Evolutionary conservation across 2,113 vertebrate species (phyloP).

Genomic region (Channa argus): DNA sequence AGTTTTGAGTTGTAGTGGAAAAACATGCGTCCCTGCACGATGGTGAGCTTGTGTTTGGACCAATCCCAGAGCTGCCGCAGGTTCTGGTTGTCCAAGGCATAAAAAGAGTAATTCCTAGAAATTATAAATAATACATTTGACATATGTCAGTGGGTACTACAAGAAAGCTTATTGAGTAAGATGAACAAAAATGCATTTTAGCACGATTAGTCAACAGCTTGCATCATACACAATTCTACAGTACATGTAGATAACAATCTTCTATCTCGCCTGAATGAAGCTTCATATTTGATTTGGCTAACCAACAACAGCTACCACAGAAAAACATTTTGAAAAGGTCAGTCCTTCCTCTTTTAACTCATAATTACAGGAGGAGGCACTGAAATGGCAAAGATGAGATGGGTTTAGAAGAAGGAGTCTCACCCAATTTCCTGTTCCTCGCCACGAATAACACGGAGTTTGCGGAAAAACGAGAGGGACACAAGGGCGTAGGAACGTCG

Average conservation of each 20-base stretch:
- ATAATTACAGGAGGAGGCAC: slow-evolving; percentile 72
- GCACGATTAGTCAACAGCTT: slow-evolving; percentile 31
- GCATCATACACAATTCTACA: slow-evolving; percentile 19
- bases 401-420: slow-evolving; percentile 50
- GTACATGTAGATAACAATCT: slow-evolving; percentile 29
- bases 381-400: slow-evolving; percentile 42
- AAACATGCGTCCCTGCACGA: slow-evolving; percentile 91
- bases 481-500: slow-evolving; percentile 95
- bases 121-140: slow-evolving; percentile 12
- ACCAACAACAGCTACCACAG: slow-evolving; percentile 58
- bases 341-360: slow-evolving; percentile 70
- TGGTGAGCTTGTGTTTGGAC: slow-evolving; percentile 95
- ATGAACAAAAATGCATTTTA: slow-evolving; percentile 25
- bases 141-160: slow-evolving; percentile 8
- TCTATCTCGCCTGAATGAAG: slow-evolving; percentile 34
- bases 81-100: slow-evolving; percentile 97
- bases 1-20: slow-evolving; percentile 97
- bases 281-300: slow-evolving; percentile 53
- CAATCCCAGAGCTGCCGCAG: slow-evolving; percentile 98
- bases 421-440: slow-evolving; percentile 91
- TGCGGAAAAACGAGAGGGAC: slow-evolving; percentile 96
- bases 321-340: slow-evolving; percentile 67
- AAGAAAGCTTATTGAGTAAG: slow-evolving; percentile 9
- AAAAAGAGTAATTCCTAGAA: slow-evolving; percentile 94
- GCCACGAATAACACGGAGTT: slow-evolving; percentile 92